Evolutionary conservation across 2,797 vertebrate genomes (phyloP), one percentile per base, ranked within the genome.

Genomic region (Spea hammondii): DNA sequence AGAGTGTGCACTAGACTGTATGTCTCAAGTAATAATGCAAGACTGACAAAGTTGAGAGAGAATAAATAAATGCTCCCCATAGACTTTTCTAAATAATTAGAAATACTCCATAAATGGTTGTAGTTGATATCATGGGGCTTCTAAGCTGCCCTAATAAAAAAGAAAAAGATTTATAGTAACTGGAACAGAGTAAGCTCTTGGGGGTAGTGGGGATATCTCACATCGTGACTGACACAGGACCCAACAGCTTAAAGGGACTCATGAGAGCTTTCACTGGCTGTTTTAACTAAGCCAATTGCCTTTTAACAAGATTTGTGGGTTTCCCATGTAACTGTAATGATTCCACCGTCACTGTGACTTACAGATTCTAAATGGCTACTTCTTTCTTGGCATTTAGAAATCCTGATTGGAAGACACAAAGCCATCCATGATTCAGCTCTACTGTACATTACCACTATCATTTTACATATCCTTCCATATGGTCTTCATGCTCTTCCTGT

Each of bases 41-140:
- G 59, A 14, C n/a, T 62, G 12, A 10, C 55, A 59, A 62, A 12
- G 59, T 62, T 62, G 5, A 62, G 59, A 32, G 5, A 62, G 59
- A 32, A 14, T 62, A 62, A 62, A 17, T 6, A 62, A 14, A 62
- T 62, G 59, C 59, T 62, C 9, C n/a, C 59, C 14, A 10, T 6
- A 6, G n/a, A 12, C 10, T 4, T 6, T 12, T 62, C 59, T 62
- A 62, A 62, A 62, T 62, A 62, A 62, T 62, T 62, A 9, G n/a
- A 62, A 62, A 62, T 6, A 62, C 9, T 17, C 32, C 7, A 17
- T 6, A 14, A 62, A 62, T 62, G 59, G 12, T 12, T 62, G 59
- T 32, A 62, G 59, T 62, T 62, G 59, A 17, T 62, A 62, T 62
- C 59, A 62, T 17, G n/a, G n/a, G 59, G 59, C 59, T 17, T 17